phyloP scores from a whole-genome alignment of 2,888 invertebrate genomes.

The Morinoia aosen region DNA sequence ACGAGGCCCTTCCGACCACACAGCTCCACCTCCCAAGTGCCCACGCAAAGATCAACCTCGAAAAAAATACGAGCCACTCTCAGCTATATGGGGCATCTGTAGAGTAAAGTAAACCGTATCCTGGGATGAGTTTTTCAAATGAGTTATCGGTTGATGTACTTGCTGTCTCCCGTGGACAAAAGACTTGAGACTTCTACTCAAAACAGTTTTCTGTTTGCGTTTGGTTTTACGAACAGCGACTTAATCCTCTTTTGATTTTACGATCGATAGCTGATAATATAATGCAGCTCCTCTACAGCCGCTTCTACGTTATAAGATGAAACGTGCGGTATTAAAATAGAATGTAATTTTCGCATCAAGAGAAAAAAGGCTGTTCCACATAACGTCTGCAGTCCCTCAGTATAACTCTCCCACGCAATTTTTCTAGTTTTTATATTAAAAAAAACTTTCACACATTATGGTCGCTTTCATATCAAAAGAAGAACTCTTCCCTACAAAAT shows the following conservation, averaged over 20 bases:
- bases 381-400: no score
- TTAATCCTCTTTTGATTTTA: not conserved
- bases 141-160: slow-evolving; percentile 17
- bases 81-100: not conserved
- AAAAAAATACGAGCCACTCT: not conserved
- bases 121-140: not conserved
- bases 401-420: no score
- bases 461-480: no score
- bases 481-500: no score
- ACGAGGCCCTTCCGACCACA: not conserved
- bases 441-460: no score
- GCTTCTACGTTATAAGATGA: not conserved
- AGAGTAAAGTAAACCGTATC: not conserved
- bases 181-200: not conserved
- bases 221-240: not conserved
- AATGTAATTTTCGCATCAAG: not conserved
- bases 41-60: not conserved
- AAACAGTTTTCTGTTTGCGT: not conserved
- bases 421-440: no score
- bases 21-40: not conserved
- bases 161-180: not conserved
- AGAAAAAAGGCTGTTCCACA: no score
- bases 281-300: not conserved
- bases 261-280: not conserved
- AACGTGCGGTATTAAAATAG: not conserved